Conservation (phyloP, 2,113 vertebrate genomes). For the Pseudorectes ferrugineus region DNA sequence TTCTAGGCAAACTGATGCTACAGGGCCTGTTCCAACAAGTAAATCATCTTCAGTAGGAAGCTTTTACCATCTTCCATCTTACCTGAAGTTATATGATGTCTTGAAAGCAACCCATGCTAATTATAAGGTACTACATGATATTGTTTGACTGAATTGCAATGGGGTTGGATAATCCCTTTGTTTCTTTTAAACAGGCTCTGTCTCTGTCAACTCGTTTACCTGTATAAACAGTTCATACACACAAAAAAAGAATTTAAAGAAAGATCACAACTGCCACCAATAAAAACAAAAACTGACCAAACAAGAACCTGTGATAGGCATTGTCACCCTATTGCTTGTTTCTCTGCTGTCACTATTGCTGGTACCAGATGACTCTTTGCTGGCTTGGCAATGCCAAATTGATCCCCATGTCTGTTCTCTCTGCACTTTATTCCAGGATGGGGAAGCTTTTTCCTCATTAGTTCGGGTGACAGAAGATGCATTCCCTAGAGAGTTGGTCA, state of each 20-base stretch:
- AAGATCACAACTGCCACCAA: not conserved
- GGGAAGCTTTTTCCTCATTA: not conserved
- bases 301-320: accelerated
- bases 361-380: not conserved
- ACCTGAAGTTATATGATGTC: conserved; percentile 93
- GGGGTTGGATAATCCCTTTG: not conserved
- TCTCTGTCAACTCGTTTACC: not conserved
- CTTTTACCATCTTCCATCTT: conserved; percentile 94
- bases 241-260: not conserved
- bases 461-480: not conserved
- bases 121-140: conserved; percentile 82
- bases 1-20: conserved; percentile 81
- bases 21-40: conserved; percentile 78
- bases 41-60: conserved; percentile 90
- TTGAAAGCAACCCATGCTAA: conserved; percentile 96
- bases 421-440: not conserved
- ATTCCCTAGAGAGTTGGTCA: not conserved
- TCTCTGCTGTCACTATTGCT: not conserved
- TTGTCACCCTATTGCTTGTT: not conserved
- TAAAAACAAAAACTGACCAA: not conserved
- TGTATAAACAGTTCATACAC: not conserved
- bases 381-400: not conserved
- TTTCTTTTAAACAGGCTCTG: not conserved
- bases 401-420: not conserved
- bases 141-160: not conserved